These are phyloP conservation scores for Drosophila pegasa DNA, from an alignment of 2,888 invertebrate genomes.

Conservation along the genomic window DNA sequence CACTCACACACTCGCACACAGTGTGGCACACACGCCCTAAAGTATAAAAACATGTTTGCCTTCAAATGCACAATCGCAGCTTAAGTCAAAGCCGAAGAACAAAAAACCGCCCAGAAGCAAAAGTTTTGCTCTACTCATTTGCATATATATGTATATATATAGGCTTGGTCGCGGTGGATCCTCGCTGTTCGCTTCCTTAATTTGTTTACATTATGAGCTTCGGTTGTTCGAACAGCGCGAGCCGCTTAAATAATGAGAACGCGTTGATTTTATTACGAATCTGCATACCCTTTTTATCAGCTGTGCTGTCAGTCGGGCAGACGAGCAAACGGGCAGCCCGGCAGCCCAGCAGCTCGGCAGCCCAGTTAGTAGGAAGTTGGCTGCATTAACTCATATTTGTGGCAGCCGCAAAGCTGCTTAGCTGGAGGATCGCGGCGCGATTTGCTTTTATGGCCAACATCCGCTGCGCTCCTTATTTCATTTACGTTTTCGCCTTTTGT, in stretches of 20 bases:
- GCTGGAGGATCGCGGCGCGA: slow-evolving; percentile 17
- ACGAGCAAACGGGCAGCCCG: background rate
- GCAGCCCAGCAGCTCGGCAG: background rate
- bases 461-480: slow-evolving; percentile 39
- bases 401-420: slow-evolving; percentile 20
- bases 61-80: slow-evolving; percentile 83
- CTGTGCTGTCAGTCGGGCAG: slow-evolving; percentile 13
- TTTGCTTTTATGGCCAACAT: slow-evolving; percentile 63
- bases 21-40: slow-evolving; percentile 70
- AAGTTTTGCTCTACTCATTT: slow-evolving; percentile 41
- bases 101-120: slow-evolving; percentile 79
- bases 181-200: slow-evolving; percentile 63
- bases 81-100: slow-evolving; percentile 63
- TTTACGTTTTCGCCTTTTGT: background rate
- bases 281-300: slow-evolving; percentile 17
- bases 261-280: slow-evolving; percentile 75
- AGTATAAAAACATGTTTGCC: slow-evolving; percentile 85
- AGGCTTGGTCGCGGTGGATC: slow-evolving; percentile 3
- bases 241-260: slow-evolving; percentile 74
- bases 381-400: slow-evolving; percentile 38
- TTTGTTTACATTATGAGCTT: slow-evolving; percentile 84
- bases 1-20: slow-evolving; percentile 8
- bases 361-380: slow-evolving; percentile 11
- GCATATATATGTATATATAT: slow-evolving; percentile 23
- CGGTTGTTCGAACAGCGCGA: slow-evolving; percentile 81